phyloP scores from a whole-genome alignment of 1,140 invertebrate species.

The Drosophila arawakana region DNA sequence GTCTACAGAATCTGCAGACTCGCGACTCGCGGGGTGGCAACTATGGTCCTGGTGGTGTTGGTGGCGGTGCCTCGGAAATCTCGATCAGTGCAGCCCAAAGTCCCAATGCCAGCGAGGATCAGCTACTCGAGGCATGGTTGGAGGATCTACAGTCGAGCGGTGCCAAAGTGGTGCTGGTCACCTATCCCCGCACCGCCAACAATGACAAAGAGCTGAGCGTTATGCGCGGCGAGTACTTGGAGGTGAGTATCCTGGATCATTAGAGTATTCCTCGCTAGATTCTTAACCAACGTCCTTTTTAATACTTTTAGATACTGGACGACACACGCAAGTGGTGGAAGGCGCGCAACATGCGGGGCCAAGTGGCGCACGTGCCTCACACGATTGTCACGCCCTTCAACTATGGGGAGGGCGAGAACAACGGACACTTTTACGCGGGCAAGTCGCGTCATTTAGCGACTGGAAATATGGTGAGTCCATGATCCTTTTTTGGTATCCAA shows the following conservation, averaged over 20 bases:
- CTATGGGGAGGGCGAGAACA: slow-evolving; percentile 84
- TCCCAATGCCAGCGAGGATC: slow-evolving; percentile 68
- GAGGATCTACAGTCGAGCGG: slow-evolving; percentile 90
- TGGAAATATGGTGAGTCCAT: slow-evolving; percentile 13
- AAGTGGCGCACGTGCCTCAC: slow-evolving; percentile 97
- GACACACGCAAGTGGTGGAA: slow-evolving; percentile 99
- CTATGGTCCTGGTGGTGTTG: slow-evolving; percentile 20
- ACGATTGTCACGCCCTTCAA: slow-evolving; percentile 94
- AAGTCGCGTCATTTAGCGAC: slow-evolving; percentile 58
- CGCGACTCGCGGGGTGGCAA: slow-evolving; percentile 54
- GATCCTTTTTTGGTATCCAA: too few relatives aligned
- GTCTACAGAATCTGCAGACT: slow-evolving; percentile 74
- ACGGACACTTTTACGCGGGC: slow-evolving; percentile 86
- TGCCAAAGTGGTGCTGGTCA: slow-evolving; percentile 95
- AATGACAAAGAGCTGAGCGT: slow-evolving; percentile 99
- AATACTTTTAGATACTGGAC: slow-evolving; percentile 91
- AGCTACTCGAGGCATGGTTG: slow-evolving; percentile 87
- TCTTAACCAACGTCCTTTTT: neutral
- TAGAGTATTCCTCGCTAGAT: neutral
- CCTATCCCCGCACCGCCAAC: slow-evolving; percentile 97
- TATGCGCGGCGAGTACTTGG: slow-evolving; percentile 96
- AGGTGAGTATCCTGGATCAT: slow-evolving; percentile 87
- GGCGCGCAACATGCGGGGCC: slow-evolving; percentile 94
- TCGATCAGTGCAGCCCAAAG: slow-evolving; percentile 28
- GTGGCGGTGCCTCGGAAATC: slow-evolving; percentile 58